Base-by-base conservation (phyloP, 2,888 invertebrate species). In the Melipona bicolor region DNA sequence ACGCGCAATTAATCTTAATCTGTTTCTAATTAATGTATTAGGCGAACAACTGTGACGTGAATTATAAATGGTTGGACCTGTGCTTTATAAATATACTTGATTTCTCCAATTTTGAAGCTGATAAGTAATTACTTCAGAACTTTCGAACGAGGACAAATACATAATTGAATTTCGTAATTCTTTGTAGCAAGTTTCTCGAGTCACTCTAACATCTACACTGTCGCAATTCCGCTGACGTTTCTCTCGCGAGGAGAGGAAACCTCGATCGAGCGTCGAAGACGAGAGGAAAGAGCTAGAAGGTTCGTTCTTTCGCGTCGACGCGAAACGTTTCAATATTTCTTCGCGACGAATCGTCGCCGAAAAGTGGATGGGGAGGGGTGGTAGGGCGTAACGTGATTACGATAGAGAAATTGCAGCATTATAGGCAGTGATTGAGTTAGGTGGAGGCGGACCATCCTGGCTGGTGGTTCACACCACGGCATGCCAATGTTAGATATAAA, bases 351-450 rank as follows among this genome's bases (percentile, higher is more conserved):
- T 77, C 76, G 87, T 74, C 81, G 83, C 79, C 87, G 85, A 90
- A 87, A 87, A 89, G 88, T 85, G 88, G 85, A 88, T 77, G 84
- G 85, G 81, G 87, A 83, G 27, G 70, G 84, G 77, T 77, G 83
- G 86, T 83, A 80, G 89, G 89, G 86, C 88, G 93, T 93, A 94
- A 94, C 92, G 86, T 86, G 93, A 94, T 94, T 94, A 94, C 91
- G 91, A 90, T 91, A 88, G 90, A 93, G 94, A 93, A 94, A 94
- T 94, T 94, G 94, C 93, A 91, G 93, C 93, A 94, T 94, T 94
- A 94, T 94, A 91, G 94, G 91, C 88, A 85, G 90, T 94, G 94
- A 94, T 94, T 94, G 93, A 93, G 93, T 94, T 94, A 93, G 90
- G 88, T 86, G 91, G 89, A 90, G 90, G 89, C 90, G 89, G 89